phyloP scores from a whole-genome alignment of 2,113 vertebrate genomes.

The Acanthochromis polyacanthus region DNA sequence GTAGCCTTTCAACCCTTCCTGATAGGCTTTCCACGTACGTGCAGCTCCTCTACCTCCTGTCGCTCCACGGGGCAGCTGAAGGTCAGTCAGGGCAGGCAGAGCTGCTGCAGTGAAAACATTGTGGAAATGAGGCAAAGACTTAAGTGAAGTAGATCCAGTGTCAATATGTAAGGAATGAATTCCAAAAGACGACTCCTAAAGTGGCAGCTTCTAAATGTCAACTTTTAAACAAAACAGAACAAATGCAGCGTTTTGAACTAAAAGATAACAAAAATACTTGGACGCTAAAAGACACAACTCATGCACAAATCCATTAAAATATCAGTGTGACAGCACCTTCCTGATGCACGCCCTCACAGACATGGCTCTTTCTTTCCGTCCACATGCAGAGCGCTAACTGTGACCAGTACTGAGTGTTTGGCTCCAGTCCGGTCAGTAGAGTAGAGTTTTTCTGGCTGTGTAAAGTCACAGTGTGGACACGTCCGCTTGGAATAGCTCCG shows the following conservation, averaged over 20 bases:
- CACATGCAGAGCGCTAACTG: conserved; percentile 86
- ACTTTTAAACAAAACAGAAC: neutral
- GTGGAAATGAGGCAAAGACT: neutral
- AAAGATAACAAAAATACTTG: neutral
- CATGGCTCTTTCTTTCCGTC: conserved; percentile 87
- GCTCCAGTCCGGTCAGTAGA: conserved; percentile 84
- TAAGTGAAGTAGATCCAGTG: neutral
- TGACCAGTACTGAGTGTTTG: conserved; percentile 90
- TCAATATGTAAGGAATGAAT: neutral
- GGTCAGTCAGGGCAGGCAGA: conserved; percentile 67
- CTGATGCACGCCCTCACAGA: conserved; percentile 90
- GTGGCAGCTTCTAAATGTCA: conserved; percentile 1
- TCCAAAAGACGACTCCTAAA: neutral
- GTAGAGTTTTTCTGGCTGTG: conserved; percentile 79
- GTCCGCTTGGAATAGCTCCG: conserved; percentile 82
- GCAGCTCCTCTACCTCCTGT: conserved; percentile 69
- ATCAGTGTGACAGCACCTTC: conserved; percentile 68
- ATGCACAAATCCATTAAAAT: neutral
- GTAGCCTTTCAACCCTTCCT: conserved; percentile 81
- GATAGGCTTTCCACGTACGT: conserved; percentile 78
- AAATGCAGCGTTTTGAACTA: neutral
- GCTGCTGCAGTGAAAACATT: conserved; percentile 25
- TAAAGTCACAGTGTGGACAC: conserved; percentile 72
- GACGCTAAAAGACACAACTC: conserved; percentile 1
- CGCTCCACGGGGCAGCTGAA: conserved; percentile 59